phyloP scores from a whole-genome alignment of 1,140 invertebrate species.

The Uloborus diversus region DNA sequence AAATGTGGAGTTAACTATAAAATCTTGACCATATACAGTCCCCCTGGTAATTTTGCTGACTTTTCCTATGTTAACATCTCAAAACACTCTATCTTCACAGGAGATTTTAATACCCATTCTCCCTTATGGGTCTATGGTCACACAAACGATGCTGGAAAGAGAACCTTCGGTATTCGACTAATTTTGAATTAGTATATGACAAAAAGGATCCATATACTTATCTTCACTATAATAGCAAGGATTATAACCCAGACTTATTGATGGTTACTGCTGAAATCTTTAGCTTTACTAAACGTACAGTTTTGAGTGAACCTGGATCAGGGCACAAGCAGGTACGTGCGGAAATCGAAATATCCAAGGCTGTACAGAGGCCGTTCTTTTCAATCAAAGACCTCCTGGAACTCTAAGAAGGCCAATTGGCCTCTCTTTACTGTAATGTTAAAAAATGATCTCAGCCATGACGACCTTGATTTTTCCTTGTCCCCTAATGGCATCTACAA shows the following conservation, averaged over 20 bases:
- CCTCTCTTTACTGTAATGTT: no score
- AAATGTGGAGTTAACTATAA: background rate
- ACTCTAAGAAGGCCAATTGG: no score
- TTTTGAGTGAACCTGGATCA: background rate
- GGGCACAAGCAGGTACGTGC: background rate
- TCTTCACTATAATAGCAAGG: constrained; percentile 1
- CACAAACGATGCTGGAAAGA: background rate
- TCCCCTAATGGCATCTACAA: no score
- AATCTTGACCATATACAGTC: background rate
- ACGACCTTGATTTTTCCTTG: no score
- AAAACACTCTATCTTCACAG: constrained; percentile 1
- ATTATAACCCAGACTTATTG: background rate
- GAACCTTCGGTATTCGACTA: background rate
- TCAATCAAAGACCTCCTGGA: no score
- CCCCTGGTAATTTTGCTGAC: background rate
- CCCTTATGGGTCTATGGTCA: background rate
- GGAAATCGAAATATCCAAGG: no score
- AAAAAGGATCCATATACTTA: background rate
- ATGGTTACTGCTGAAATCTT: background rate
- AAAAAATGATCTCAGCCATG: no score
- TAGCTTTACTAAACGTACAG: background rate
- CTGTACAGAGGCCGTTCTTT: no score
- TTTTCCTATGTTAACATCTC: background rate
- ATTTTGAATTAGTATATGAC: constrained; percentile 4
- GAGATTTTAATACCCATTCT: constrained; percentile 11